Conservation (phyloP, 2,797 vertebrate genomes). For the Lutjanus campechanus region DNA sequence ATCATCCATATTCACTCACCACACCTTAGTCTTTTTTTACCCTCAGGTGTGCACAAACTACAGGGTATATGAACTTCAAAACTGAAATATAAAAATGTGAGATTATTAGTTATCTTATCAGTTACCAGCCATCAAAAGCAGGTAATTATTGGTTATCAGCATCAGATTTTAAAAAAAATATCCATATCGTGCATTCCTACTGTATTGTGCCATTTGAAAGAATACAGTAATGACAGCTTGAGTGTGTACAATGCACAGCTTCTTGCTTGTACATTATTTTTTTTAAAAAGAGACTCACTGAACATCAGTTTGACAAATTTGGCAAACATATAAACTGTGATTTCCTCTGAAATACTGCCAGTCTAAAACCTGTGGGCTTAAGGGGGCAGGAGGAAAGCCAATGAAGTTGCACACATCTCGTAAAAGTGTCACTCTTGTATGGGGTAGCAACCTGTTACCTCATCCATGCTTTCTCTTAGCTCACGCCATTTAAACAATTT, state of each 20-base stretch:
- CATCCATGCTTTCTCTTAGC: neutral
- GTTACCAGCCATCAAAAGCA: no score
- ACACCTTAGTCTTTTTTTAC: no score
- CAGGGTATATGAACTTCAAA: no score
- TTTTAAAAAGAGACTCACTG: neutral
- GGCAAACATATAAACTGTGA: neutral
- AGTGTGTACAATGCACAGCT: neutral
- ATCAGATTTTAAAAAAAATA: no score
- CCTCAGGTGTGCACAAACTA: no score
- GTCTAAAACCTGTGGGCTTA: neutral
- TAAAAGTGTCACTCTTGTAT: constrained; percentile 7
- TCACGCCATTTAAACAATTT: neutral
- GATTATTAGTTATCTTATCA: no score
- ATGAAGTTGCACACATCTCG: neutral
- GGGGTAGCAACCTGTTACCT: neutral
- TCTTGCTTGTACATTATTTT: neutral
- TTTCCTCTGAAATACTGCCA: constrained; percentile 5
- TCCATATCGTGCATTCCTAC: no score
- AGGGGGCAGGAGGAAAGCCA: neutral
- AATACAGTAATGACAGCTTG: no score
- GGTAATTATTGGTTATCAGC: no score
- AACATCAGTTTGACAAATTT: neutral
- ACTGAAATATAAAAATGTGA: no score
- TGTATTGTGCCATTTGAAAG: neutral
- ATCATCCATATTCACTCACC: no score